Evolutionary conservation across 2,888 invertebrate genomes (phyloP).

Genomic region (Melinopterus prodromus): DNA sequence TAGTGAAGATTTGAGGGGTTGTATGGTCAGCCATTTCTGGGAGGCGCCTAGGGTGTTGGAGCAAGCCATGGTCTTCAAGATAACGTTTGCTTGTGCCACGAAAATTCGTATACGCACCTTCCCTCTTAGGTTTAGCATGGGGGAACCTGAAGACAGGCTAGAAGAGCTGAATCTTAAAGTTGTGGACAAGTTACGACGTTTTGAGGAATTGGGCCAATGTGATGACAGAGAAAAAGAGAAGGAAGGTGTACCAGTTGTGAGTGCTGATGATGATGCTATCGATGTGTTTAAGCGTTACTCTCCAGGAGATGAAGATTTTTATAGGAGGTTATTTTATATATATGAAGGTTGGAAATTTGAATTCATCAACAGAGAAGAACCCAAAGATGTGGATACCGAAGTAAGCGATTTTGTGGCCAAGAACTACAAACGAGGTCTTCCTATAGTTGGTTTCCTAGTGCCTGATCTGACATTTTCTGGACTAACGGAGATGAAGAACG

Average conservation of each 20-base stretch:
- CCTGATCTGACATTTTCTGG: neutral
- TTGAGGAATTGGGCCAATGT: neutral
- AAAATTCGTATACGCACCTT: neutral
- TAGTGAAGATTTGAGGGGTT: neutral
- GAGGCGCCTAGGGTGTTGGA: neutral
- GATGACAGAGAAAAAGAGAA: neutral
- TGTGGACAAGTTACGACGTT: neutral
- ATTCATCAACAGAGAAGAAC: neutral
- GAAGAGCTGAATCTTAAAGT: neutral
- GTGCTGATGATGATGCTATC: neutral
- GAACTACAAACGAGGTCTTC: neutral
- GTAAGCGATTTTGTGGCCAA: neutral
- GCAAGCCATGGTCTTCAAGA: neutral
- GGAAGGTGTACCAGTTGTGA: neutral
- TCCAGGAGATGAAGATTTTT: neutral
- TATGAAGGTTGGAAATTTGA: neutral
- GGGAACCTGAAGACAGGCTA: neutral
- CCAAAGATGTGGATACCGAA: neutral
- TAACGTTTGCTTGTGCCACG: neutral
- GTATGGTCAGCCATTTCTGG: neutral
- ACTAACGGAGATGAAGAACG: neutral
- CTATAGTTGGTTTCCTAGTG: neutral
- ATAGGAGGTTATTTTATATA: neutral
- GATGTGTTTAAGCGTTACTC: neutral
- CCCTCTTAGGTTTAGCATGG: neutral